A percentile compares a stretch with the other conserved stretches of the same genome.
Conservation (phyloP, 2,113 vertebrate species). For the Gopherus flavomarginatus region DNA sequence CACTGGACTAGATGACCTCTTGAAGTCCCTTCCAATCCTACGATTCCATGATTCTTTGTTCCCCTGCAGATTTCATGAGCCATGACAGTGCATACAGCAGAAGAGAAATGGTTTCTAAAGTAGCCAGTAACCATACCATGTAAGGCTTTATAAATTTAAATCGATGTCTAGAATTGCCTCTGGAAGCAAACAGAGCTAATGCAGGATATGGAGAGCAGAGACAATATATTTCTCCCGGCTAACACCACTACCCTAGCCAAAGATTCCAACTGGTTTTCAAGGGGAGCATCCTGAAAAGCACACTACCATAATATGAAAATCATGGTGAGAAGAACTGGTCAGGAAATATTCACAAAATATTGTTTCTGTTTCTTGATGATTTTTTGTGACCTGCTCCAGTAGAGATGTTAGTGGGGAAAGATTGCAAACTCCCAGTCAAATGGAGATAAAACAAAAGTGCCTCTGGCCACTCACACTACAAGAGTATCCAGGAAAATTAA, state of each 20-base stretch:
- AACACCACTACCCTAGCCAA: neutral
- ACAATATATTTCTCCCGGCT: neutral
- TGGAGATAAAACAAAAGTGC: neutral
- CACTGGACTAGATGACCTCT: no score
- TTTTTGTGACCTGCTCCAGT: neutral
- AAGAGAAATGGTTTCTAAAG: slow-evolving; percentile 37
- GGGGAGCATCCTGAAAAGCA: neutral
- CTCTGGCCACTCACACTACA: neutral
- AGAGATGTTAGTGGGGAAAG: neutral
- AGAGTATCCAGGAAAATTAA: neutral
- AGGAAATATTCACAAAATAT: neutral
- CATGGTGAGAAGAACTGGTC: neutral
- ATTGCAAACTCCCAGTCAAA: slow-evolving; percentile 16
- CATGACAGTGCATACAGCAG: slow-evolving; percentile 8
- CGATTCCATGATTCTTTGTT: neutral
- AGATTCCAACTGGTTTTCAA: neutral
- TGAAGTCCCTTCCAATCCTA: no score
- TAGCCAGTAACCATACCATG: neutral
- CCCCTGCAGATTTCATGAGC: slow-evolving; percentile 58
- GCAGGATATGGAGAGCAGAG: neutral
- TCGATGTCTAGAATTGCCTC: neutral
- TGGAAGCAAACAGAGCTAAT: slow-evolving; percentile 10
- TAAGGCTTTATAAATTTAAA: slow-evolving; percentile 50
- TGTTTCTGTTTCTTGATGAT: neutral
- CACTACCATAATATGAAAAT: neutral